These are phyloP conservation scores for Rhodophaea formosa DNA, from an alignment of 2,888 invertebrate genomes.

Conservation along the genomic window DNA sequence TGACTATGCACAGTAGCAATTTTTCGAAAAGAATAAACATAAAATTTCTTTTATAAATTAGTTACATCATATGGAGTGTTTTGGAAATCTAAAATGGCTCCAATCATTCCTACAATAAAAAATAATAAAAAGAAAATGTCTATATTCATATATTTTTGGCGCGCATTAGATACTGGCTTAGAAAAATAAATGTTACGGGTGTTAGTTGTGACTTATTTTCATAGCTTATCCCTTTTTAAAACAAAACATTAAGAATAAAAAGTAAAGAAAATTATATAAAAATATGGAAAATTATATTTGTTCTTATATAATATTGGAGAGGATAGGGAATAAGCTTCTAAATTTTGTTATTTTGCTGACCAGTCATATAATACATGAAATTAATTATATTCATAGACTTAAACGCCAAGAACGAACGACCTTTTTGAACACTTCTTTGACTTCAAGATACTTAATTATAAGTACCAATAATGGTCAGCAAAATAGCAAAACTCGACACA, in stretches of 20 bases:
- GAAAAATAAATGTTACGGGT: neutral
- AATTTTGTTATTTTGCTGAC: no score
- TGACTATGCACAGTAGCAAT: neutral
- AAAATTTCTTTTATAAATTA: conserved; percentile 25
- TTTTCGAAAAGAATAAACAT: conserved; percentile 22
- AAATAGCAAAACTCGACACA: conserved; percentile 4
- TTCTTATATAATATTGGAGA: no score
- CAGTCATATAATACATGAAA: no score
- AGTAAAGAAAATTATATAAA: no score
- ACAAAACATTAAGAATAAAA: no score
- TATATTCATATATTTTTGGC: conserved; percentile 3
- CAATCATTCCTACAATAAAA: conserved; percentile 5
- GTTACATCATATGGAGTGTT: conserved; percentile 17
- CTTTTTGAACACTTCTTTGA: no score
- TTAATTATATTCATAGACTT: no score
- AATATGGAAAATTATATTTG: no score
- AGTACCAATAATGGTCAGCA: neutral
- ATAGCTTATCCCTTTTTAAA: no score
- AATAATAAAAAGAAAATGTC: neutral
- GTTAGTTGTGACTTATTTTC: neutral
- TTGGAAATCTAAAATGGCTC: conserved; percentile 3
- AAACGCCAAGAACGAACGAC: no score
- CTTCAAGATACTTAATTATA: no score
- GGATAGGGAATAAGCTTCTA: no score
- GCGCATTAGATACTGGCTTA: conserved; percentile 1